Conservation (phyloP, 2,113 vertebrate genomes). For the Hemiprocne comata region DNA sequence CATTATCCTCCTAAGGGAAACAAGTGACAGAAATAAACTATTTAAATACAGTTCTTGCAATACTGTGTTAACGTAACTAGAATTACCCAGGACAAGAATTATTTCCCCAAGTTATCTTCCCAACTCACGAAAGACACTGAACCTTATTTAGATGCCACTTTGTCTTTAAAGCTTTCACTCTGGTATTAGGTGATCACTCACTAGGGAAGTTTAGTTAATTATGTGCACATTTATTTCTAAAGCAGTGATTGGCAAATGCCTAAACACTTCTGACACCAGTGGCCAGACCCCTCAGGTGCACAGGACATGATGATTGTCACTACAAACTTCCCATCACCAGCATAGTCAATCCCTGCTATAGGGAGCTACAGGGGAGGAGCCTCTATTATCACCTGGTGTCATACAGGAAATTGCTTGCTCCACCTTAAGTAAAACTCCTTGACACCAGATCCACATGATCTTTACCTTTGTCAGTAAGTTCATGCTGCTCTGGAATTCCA, state of each 20-base stretch:
- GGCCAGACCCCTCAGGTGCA: accelerated
- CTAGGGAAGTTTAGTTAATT: neutral
- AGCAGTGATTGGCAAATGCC: neutral
- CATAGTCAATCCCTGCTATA: neutral
- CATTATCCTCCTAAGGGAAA: conserved; percentile 87
- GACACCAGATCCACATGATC: neutral
- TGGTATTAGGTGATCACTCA: neutral
- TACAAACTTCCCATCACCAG: neutral
- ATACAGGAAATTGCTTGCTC: neutral
- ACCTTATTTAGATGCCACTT: neutral
- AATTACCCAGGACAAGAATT: neutral
- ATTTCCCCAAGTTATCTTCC: neutral
- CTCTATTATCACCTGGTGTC: neutral
- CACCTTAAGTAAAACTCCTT: neutral
- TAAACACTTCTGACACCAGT: neutral
- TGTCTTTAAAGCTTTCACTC: neutral
- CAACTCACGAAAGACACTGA: neutral
- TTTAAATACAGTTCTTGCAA: neutral
- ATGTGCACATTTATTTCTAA: neutral
- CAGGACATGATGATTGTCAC: neutral
- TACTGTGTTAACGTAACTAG: neutral
- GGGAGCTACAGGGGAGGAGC: neutral
- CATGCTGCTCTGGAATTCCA: neutral
- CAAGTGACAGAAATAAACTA: neutral
- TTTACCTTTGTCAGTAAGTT: neutral